Percentiles rank a stretch among this genome's conserved stretches.
These are phyloP conservation scores for Potorous gilbertii DNA, from an alignment of 2,797 vertebrate species.

Conservation along the genomic window DNA sequence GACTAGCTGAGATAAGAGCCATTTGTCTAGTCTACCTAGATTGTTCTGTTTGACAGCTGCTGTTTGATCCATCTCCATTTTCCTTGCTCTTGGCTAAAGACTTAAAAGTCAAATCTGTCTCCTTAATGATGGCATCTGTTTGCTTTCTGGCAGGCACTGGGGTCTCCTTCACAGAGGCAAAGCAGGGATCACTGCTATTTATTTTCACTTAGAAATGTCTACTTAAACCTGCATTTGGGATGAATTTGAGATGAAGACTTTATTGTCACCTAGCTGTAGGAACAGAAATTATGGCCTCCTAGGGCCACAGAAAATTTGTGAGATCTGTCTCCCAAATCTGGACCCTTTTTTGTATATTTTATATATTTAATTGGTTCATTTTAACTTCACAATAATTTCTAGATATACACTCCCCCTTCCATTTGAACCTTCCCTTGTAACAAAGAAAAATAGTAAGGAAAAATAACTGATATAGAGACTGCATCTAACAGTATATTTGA, in stretches of 20 bases:
- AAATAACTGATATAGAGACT: not conserved
- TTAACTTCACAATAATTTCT: not conserved
- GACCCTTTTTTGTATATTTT: not conserved
- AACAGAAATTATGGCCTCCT: not conserved
- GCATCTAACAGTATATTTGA: not conserved
- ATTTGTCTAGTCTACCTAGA: not conserved
- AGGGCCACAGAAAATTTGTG: not conserved
- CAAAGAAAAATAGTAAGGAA: not conserved
- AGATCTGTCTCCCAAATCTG: not conserved
- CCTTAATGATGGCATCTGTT: not conserved
- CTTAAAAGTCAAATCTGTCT: slow-evolving; percentile 7
- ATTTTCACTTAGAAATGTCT: not conserved
- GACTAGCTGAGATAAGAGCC: not conserved
- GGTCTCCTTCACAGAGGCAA: not conserved
- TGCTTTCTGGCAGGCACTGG: not conserved
- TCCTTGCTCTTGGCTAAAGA: slow-evolving; percentile 1
- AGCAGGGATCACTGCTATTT: not conserved
- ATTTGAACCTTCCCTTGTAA: not conserved
- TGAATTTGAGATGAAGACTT: not conserved
- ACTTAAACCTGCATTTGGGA: not conserved
- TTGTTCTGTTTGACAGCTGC: not conserved
- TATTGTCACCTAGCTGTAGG: not conserved
- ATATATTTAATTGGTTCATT: not conserved
- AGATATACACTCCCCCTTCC: not conserved
- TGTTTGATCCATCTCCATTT: not conserved